Base-by-base conservation (phyloP, 2,888 invertebrate species). In the Ochlodes sylvanus region DNA sequence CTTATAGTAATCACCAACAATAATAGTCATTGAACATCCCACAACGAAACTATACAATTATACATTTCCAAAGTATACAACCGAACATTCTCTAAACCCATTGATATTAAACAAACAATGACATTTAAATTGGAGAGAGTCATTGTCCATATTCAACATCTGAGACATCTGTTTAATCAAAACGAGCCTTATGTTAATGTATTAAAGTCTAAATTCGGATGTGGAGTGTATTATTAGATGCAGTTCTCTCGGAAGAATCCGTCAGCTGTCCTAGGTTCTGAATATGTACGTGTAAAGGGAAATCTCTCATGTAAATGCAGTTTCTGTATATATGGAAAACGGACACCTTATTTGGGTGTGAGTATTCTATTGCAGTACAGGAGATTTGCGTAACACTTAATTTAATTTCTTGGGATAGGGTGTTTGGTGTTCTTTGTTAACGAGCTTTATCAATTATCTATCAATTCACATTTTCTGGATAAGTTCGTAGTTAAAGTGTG, bases 121-220 rank as follows among this genome's bases (percentile, higher is more conserved):
- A 76, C 78, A 82, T 80, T 82, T 72, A 77, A 82, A 82, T 80
- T 73, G 77, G 88, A 86, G 88, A 88, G 88, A 89, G 88, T 78
- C 76, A 80, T 81, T 82, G 79, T 82, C 72, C 81, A 82, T 81
- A 84, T 81, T 80, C 77, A 82, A 76, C 21, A 19, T 62, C 54
- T 61, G 64, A 68, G 52, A 47, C n/a, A 7, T 4, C 10, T 12
- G 19, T 10, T 42, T 17, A 64, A 19, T 17, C 17, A 71, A 81
- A 76, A 69, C 66, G 19, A 41, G 61, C 72, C 71, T 74, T 77
- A 76, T 32, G 6, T 7, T 27, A 42, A 72, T 12, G 47, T 9
- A 15, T 38, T 71, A 77, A 75, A 74, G 76, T 74, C 73, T 71
- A 60, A 72, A 76, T 70, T 75, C 63, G 62, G 63, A 58, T 65